Conservation (phyloP, 1,140 invertebrate genomes). For the Drosophila hydei region DNA sequence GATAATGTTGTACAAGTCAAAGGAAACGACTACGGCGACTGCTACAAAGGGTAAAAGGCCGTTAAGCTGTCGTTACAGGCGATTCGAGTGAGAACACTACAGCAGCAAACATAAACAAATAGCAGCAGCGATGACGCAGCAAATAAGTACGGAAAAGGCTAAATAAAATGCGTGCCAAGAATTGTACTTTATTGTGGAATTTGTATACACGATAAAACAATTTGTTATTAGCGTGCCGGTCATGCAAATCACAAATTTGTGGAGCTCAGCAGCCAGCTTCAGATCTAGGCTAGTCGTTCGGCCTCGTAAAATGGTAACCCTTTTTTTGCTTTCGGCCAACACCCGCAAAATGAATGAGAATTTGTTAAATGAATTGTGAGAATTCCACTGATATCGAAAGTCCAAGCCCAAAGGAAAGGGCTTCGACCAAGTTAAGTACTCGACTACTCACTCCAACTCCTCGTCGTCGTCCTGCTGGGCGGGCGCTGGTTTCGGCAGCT, state of each 20-base stretch:
- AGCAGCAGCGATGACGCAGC: conserved; percentile 42
- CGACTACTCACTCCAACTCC: conserved; percentile 84
- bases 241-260: conserved; percentile 51
- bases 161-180: conserved; percentile 61
- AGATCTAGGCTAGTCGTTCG: too few relatives aligned
- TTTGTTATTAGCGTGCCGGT: conserved; percentile 75
- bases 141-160: conserved; percentile 28
- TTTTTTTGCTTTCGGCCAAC: conserved; percentile 8
- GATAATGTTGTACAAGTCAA: conserved; percentile 77
- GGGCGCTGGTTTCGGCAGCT: conserved; percentile 36
- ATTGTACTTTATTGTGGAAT: conserved; percentile 70
- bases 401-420: conserved; percentile 2
- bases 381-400: conserved; percentile 59
- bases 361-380: conserved; percentile 79
- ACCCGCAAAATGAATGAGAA: conserved; percentile 45
- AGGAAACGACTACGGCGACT: conserved; percentile 55
- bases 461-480: conserved; percentile 86
- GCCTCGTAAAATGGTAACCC: too few relatives aligned
- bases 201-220: conserved; percentile 82
- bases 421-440: background rate
- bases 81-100: conserved; percentile 41
- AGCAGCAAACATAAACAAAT: conserved; percentile 22
- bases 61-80: conserved; percentile 66
- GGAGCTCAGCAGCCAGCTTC: conserved; percentile 17
- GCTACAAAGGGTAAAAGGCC: conserved; percentile 66